A percentile compares a stretch with the other conserved stretches of the same genome.
Evolutionary conservation across 2,113 vertebrate genomes (phyloP).

Genomic region (Aythya baeri): DNA sequence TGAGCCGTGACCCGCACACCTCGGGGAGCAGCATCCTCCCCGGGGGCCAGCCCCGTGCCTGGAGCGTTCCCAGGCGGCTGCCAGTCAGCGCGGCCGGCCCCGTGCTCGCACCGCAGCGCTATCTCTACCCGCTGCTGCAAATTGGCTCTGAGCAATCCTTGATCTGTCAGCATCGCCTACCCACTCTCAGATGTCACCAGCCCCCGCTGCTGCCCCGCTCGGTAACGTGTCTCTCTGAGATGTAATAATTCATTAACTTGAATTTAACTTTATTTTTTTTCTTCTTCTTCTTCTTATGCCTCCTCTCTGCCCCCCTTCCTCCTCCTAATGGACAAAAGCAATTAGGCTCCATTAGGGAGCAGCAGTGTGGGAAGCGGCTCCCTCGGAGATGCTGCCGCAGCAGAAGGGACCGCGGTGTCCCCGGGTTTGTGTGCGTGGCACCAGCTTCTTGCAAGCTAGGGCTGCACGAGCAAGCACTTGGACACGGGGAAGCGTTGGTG

Average conservation of each 20-base stretch:
- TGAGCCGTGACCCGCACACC: not conserved
- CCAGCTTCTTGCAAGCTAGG: not conserved
- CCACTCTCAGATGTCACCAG: conserved; percentile 71
- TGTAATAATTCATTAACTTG: conserved; percentile 64
- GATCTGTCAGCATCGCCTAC: conserved; percentile 73
- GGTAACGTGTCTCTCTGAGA: conserved; percentile 49
- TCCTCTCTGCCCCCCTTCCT: not conserved
- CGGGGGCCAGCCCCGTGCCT: conserved; percentile 4
- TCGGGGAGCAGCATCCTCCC: not conserved
- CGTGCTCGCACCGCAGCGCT: conserved; percentile 55
- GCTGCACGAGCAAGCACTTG: not conserved
- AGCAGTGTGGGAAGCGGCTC: conserved; percentile 31
- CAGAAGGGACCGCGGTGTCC: not conserved
- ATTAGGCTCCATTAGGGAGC: conserved; percentile 63
- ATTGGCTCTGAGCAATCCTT: conserved; percentile 72
- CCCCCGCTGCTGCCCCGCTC: conserved; percentile 64
- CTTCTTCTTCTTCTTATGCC: no score
- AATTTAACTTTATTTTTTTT: not conserved
- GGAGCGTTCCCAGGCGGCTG: conserved; percentile 31
- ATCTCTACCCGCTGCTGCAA: conserved; percentile 69
- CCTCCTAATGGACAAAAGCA: conserved; percentile 68
- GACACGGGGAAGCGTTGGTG: not conserved
- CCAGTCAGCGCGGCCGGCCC: conserved; percentile 36
- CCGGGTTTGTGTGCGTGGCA: not conserved
- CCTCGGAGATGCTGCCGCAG: accelerated